A percentile compares a stretch with the other conserved stretches of the same genome.
These are phyloP conservation scores for Arbacia lixula DNA, from an alignment of 53 echinoderm and acorn worm species.

Conservation along the genomic window DNA sequence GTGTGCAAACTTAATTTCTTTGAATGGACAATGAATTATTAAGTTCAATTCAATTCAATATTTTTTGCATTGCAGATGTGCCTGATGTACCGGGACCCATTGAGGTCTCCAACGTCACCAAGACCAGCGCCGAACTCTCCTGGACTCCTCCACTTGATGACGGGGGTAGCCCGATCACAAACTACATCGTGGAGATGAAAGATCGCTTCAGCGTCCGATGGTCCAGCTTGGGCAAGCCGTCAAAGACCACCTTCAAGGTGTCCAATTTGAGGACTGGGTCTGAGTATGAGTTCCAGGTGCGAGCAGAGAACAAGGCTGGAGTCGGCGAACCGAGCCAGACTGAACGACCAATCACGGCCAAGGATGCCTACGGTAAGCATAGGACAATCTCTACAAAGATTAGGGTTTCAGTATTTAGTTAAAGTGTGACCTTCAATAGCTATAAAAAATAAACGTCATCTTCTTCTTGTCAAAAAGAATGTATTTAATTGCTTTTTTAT, in stretches of 20 bases:
- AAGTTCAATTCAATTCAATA: too few species aligned
- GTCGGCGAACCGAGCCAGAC: constrained; percentile 77
- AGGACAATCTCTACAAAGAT: too few species aligned
- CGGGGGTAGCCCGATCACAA: constrained; percentile 93
- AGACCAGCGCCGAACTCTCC: constrained; percentile 80
- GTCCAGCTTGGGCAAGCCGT: constrained; percentile 67
- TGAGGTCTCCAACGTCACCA: constrained; percentile 73
- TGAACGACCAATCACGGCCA: constrained; percentile 77
- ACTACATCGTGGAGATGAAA: constrained; percentile 96
- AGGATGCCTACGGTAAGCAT: constrained; percentile 92
- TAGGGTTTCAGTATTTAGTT: too few species aligned
- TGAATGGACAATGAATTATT: too few species aligned
- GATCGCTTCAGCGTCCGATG: constrained; percentile 79
- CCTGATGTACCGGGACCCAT: constrained; percentile 86
- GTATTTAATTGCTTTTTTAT: too few species aligned
- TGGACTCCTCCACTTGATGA: constrained; percentile 86
- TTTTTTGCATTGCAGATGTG: constrained; percentile 75
- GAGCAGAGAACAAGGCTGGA: constrained; percentile 93
- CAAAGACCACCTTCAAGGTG: constrained; percentile 84
- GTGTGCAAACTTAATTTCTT: too few species aligned
- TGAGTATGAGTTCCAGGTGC: constrained; percentile 85
- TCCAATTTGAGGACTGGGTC: constrained; percentile 74
- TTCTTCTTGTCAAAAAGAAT: too few species aligned
- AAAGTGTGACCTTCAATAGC: too few species aligned
- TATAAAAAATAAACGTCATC: too few species aligned